These are phyloP conservation scores for Porites divaricata DNA, from an alignment of 92 coral and sea anemone species.

Conservation along the genomic window DNA sequence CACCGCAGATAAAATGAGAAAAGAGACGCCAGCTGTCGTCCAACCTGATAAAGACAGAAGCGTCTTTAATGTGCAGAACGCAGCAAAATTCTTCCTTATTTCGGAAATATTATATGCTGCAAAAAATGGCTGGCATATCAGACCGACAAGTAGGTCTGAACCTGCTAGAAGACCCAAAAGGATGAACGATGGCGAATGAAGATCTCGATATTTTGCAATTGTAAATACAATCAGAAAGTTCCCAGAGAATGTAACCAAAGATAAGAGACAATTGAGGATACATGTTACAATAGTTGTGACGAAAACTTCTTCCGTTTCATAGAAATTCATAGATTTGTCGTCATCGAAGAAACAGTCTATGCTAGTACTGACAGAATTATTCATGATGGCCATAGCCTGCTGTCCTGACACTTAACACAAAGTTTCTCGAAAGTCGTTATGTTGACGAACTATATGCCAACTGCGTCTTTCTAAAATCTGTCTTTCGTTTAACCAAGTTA, in stretches of 20 bases:
- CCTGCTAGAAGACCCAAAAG: constrained; percentile 31
- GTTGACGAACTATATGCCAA: too few relatives aligned
- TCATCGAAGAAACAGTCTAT: neutral
- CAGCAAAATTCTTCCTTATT: neutral
- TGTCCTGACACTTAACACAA: too few relatives aligned
- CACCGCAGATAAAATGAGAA: constrained; percentile 13
- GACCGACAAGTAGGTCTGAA: constrained; percentile 40
- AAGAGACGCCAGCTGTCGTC: constrained; percentile 37
- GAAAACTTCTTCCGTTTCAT: neutral
- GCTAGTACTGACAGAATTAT: too few relatives aligned
- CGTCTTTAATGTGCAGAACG: constrained; percentile 5
- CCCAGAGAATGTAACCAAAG: constrained; percentile 1
- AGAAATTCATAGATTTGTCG: neutral
- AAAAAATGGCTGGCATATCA: constrained; percentile 35
- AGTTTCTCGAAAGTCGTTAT: too few relatives aligned
- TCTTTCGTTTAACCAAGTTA: too few relatives aligned
- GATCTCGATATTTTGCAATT: neutral
- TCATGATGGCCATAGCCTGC: too few relatives aligned
- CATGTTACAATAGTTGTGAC: neutral
- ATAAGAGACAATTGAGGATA: constrained; percentile 12
- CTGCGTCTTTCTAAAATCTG: too few relatives aligned
- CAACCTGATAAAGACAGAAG: constrained; percentile 12
- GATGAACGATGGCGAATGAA: constrained; percentile 38
- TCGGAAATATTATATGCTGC: constrained; percentile 31
- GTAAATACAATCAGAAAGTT: constrained; percentile 6